Percentiles rank a stretch among this genome's conserved stretches.
Evolutionary conservation across 2,113 vertebrate genomes (phyloP).

Genomic region (Semnornis frantzii): DNA sequence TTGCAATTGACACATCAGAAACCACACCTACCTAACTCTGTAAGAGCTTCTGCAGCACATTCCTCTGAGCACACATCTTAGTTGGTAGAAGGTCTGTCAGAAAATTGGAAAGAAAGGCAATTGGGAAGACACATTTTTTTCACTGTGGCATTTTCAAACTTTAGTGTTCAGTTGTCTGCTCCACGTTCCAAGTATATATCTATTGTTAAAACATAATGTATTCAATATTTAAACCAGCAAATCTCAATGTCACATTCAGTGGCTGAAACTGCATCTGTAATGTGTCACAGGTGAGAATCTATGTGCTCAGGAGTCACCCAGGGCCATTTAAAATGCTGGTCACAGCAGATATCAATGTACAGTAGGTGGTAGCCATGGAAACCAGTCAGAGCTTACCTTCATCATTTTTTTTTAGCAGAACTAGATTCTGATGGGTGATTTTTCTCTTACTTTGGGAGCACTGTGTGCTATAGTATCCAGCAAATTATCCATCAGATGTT

Average conservation of each 20-base stretch:
- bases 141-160: not conserved
- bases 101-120: not conserved
- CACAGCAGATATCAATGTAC: not conserved
- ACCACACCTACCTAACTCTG: not conserved
- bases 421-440: not conserved
- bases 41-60: not conserved
- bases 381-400: constrained; percentile 10
- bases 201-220: not conserved
- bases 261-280: not conserved
- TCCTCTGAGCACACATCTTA: not conserved
- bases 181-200: not conserved
- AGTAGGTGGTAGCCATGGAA: constrained; percentile 57
- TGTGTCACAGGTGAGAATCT: constrained; percentile 6
- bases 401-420: not conserved
- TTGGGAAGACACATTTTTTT: not conserved
- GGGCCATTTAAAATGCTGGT: constrained; percentile 47
- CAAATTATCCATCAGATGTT: not conserved
- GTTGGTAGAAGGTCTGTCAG: not conserved
- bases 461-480: not conserved
- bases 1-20: not conserved
- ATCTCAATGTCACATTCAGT: not conserved
- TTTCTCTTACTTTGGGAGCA: not conserved
- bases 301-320: not conserved
- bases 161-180: not conserved
- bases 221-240: not conserved